Evolutionary conservation across 2,888 invertebrate species (phyloP).

Genomic region (Polylopha cassiicola): DNA sequence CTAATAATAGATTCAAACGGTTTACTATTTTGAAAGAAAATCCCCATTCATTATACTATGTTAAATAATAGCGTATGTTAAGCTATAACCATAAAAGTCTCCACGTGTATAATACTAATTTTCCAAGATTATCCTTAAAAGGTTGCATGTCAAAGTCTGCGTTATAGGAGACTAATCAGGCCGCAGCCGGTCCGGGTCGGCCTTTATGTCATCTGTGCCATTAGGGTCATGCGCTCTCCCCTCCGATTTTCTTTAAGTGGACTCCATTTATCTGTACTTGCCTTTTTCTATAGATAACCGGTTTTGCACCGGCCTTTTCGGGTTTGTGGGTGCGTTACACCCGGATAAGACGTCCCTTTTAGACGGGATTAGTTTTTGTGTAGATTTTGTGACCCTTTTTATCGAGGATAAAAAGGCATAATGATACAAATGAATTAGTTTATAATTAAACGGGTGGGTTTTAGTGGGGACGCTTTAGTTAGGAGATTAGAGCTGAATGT

Average conservation of each 20-base stretch:
- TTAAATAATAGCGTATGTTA: no score
- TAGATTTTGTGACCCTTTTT: constrained; percentile 16
- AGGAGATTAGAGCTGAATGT: no score
- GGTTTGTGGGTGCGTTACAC: constrained; percentile 16
- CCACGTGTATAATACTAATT: no score
- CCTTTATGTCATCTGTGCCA: constrained; percentile 17
- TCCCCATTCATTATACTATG: no score
- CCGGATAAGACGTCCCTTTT: constrained; percentile 22
- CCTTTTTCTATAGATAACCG: constrained; percentile 20
- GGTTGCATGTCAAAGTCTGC: no score
- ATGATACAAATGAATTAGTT: constrained; percentile 15
- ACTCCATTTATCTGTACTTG: constrained; percentile 22
- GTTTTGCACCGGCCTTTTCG: constrained; percentile 21
- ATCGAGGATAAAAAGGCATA: constrained; percentile 8
- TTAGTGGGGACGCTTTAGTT: no score
- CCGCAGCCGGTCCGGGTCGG: constrained; percentile 11
- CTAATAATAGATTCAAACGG: no score
- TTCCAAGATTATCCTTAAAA: no score
- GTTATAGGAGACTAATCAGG: background rate
- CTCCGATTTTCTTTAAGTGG: constrained; percentile 23
- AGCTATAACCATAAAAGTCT: no score
- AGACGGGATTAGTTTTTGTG: constrained; percentile 22
- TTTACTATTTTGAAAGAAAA: no score
- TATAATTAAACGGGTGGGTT: background rate
- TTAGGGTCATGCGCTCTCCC: constrained; percentile 19